Base-by-base conservation (phyloP, 2,888 invertebrate genomes). In the Xestia xanthographa region DNA sequence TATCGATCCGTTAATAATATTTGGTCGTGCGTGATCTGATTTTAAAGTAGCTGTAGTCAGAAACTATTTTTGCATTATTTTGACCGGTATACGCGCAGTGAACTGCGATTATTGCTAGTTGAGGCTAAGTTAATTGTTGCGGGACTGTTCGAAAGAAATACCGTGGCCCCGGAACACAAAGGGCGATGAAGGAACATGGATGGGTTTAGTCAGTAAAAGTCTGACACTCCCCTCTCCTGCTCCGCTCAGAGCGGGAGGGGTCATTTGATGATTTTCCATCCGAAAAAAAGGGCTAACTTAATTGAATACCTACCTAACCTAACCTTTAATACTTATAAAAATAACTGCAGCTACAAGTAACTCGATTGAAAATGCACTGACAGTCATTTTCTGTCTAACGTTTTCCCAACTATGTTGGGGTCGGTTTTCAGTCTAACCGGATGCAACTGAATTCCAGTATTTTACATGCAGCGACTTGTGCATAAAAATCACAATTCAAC, bases 1-100 rank as follows among this genome's bases (percentile, higher is more conserved):
- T 62, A 72, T 72, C 3, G 34, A 53, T 43, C 74, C 75, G 75
- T 50, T 78, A 66, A 26, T 14, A 50, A 11, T 43, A 41, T 65
- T 73, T 34, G 41, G 45, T 11, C n/a, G 41, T 14, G 12, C 41
- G 65, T 81, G 75, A 22, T 26, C 1, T 4, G 34, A 34, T 22
- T 53, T 67, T 48, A 41, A 29, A 43, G 22, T 41, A 9, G 17
- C 22, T 63, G 14, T 17, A 17, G 29, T 58, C 58, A 58, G 17
- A 17, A 29, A 58, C 9, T 17, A 9, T 29, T 29, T 58, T 58
- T 29, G 29, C 9, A 58, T 17, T 58, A 58, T 29, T 56, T 58
- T 58, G 58, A 14, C 29, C 14, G 1, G 8, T 17, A 17, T 26
- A 53, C 12, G n/a, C n/a, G 53, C 11, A 12, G 26, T 17, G n/a